phyloP scores from a whole-genome alignment of 2,888 invertebrate genomes.

The Microctonus brassicae region DNA sequence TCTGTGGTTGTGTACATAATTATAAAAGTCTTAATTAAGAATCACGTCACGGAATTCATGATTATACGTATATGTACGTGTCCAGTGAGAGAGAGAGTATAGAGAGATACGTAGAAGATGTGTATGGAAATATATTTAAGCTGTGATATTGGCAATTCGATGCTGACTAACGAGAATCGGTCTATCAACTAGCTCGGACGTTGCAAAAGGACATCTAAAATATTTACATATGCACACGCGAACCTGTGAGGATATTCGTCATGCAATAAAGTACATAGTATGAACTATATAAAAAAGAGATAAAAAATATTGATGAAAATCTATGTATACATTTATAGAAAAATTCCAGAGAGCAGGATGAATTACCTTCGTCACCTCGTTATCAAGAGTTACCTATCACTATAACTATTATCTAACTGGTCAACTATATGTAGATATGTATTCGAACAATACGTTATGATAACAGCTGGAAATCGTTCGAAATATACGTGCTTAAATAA shows the following conservation, averaged over 20 bases:
- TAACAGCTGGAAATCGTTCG: constrained; percentile 37
- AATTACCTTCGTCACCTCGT: constrained; percentile 31
- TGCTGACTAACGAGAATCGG: constrained; percentile 40
- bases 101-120: no score
- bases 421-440: constrained; percentile 27
- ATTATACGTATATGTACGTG: no score
- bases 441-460: constrained; percentile 39
- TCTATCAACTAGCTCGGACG: constrained; percentile 5
- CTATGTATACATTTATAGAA: background rate
- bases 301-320: background rate
- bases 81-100: no score
- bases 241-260: background rate
- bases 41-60: no score
- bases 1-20: no score
- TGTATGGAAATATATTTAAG: no score
- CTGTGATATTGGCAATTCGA: constrained; percentile 32
- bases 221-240: background rate
- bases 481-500: constrained; percentile 12
- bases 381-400: constrained; percentile 22
- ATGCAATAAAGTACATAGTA: background rate
- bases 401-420: constrained; percentile 17
- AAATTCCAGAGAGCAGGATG: background rate
- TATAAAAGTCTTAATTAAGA: no score
- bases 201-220: background rate
- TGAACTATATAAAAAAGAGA: background rate